Conservation (phyloP, 2,888 invertebrate species). For the Dyspetes luteomarginatus region DNA sequence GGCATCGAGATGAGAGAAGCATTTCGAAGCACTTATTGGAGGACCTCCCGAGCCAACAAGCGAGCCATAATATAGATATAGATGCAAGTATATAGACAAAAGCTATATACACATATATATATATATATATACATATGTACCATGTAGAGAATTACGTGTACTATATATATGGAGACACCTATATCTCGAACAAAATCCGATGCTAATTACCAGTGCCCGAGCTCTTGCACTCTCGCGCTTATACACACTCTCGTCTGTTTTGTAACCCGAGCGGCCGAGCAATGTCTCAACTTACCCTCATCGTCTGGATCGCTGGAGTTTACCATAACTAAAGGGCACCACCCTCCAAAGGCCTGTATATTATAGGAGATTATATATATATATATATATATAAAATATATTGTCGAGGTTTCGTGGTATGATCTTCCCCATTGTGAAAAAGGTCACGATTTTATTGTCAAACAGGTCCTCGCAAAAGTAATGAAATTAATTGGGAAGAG, state of each 20-base stretch:
- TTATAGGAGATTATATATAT: neutral
- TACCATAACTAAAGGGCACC: constrained; percentile 72
- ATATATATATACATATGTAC: neutral
- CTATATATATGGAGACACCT: neutral
- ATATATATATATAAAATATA: neutral
- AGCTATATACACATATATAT: constrained; percentile 10
- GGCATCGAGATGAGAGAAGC: constrained; percentile 3
- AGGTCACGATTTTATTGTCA: neutral
- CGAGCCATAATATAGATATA: constrained; percentile 26
- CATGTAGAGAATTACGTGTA: neutral
- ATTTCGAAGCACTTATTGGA: constrained; percentile 48
- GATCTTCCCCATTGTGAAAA: neutral
- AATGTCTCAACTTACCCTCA: constrained; percentile 75
- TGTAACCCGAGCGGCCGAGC: constrained; percentile 76
- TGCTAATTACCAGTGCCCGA: constrained; percentile 59
- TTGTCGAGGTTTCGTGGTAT: neutral
- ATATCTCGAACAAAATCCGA: constrained; percentile 27
- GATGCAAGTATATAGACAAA: constrained; percentile 2
- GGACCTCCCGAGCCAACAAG: constrained; percentile 8
- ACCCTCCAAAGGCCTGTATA: neutral
- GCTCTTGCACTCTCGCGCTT: constrained; percentile 72
- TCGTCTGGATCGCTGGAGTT: constrained; percentile 62
- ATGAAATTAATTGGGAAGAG: neutral
- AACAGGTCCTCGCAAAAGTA: neutral
- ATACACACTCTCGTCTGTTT: constrained; percentile 77